A percentile compares a stretch with the other conserved stretches of the same genome.
These are phyloP conservation scores for Lagopus muta DNA, from an alignment of 2,113 vertebrate species.

Conservation along the genomic window DNA sequence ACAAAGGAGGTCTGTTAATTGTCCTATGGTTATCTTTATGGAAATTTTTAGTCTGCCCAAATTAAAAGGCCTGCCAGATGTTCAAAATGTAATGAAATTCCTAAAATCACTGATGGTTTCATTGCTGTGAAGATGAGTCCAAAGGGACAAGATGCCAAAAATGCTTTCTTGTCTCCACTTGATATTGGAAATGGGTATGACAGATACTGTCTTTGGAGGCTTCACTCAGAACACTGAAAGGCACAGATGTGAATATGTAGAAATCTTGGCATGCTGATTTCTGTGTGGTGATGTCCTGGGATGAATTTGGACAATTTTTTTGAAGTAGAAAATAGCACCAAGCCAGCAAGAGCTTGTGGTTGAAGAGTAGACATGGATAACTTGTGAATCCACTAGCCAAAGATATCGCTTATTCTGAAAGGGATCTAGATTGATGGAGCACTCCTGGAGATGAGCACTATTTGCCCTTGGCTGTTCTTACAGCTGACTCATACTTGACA, in stretches of 20 bases:
- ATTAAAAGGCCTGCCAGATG: constrained; percentile 32
- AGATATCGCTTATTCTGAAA: background rate
- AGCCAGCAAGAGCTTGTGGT: background rate
- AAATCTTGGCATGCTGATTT: background rate
- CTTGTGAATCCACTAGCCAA: background rate
- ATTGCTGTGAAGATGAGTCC: background rate
- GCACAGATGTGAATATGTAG: background rate
- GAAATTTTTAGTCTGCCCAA: constrained; percentile 3
- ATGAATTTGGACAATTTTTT: background rate
- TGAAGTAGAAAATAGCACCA: background rate
- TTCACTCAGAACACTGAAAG: background rate
- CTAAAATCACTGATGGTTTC: constrained; percentile 5
- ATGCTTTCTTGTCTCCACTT: constrained; percentile 1
- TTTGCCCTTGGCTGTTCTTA: background rate
- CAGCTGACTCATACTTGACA: background rate
- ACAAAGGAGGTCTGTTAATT: background rate
- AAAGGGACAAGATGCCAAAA: constrained; percentile 31
- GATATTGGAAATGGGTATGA: background rate
- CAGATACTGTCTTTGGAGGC: background rate
- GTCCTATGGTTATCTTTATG: background rate
- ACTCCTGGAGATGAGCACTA: background rate
- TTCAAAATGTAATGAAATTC: constrained; percentile 35
- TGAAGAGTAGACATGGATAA: background rate
- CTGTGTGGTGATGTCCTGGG: background rate
- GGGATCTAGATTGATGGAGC: background rate